Evolutionary conservation across 2,113 vertebrate species (phyloP).

Genomic region (Pachypanchax playfairii): DNA sequence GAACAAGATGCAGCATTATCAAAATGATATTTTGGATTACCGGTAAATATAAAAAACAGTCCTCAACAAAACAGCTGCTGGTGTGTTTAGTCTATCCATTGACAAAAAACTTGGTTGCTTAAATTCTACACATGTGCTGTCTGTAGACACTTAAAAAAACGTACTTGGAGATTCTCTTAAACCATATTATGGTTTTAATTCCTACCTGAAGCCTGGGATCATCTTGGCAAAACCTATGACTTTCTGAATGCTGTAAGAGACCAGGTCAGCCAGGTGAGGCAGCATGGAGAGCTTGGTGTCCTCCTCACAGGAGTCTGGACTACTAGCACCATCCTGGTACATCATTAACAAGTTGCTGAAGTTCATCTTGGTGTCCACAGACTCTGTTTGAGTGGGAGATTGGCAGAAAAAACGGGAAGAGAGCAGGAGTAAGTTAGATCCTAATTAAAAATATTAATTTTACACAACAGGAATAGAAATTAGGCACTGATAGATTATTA

Average conservation of each 20-base stretch:
- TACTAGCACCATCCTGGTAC: slow-evolving; percentile 80
- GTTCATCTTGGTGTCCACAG: slow-evolving; percentile 81
- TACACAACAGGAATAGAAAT: too few relatives aligned
- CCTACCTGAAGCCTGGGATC: slow-evolving; percentile 96
- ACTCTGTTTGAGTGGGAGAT: slow-evolving; percentile 69
- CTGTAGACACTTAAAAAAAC: background rate
- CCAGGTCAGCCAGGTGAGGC: slow-evolving; percentile 93
- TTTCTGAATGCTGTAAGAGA: slow-evolving; percentile 98
- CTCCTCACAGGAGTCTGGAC: slow-evolving; percentile 78
- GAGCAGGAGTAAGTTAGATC: slow-evolving; percentile 3
- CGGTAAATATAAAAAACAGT: too few relatives aligned
- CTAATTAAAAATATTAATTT: too few relatives aligned
- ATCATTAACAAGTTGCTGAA: slow-evolving; percentile 83
- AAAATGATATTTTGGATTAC: too few relatives aligned
- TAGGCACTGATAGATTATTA: too few relatives aligned
- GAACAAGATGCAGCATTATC: too few relatives aligned
- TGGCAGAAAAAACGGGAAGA: background rate
- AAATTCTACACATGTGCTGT: too few relatives aligned
- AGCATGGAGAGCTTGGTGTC: slow-evolving; percentile 88
- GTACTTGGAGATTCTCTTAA: background rate
- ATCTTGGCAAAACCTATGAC: slow-evolving; percentile 97
- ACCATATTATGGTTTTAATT: background rate
- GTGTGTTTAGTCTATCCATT: background rate
- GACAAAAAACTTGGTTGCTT: background rate
- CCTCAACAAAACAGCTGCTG: background rate